Base-by-base conservation (phyloP, 1,140 invertebrate species). In the Anthonomus grandis region DNA sequence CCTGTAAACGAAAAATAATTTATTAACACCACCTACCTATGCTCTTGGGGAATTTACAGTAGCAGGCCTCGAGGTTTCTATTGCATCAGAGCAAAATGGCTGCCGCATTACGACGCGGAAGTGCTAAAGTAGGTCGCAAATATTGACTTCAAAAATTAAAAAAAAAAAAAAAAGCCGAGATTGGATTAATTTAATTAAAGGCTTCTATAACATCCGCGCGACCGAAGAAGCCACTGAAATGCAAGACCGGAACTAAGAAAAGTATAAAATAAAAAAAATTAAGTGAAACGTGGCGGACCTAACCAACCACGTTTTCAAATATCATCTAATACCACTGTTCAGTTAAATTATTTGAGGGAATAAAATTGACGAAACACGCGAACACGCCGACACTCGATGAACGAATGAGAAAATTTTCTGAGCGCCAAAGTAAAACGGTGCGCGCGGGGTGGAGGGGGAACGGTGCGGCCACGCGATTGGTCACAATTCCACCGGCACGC, bases 371-470 rank as follows among this genome's bases (percentile, higher is more conserved):
- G 45, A 55, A 50, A 12, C 46, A 54, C 57, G 38, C 57, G 55
- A 38, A 60, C 61, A 53, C 44, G 18, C 15, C 45, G 31, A 57
- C 42, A 24, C 44, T 57, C 56, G 38, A 49, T 25, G 36, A 39
- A 56, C 53, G 55, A 65, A 61, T 65, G 62, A 65, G 64, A 64
- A 64, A 59, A 56, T 55, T 56, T 49, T 48, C 51, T 57, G 38
- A 62, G 50, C 55, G 39, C 51, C 45, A 47, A 57, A 57, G 62
- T 36, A 63, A 31, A 47, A 53, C 31, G 52, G 47, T 38, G 31
- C 34, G 44, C 22, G 15, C 12, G 60, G 27, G 24, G 48, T 36
- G 41, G 24, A 42, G 56, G 48, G 42, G 24, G 21, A 37, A 22
- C 48, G 48, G 47, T 10, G 13, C 9, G 17, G 38, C 36, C 23